Evolutionary conservation across 2,113 vertebrate species (phyloP).

Genomic region (Phalacrocorax brasilianus): DNA sequence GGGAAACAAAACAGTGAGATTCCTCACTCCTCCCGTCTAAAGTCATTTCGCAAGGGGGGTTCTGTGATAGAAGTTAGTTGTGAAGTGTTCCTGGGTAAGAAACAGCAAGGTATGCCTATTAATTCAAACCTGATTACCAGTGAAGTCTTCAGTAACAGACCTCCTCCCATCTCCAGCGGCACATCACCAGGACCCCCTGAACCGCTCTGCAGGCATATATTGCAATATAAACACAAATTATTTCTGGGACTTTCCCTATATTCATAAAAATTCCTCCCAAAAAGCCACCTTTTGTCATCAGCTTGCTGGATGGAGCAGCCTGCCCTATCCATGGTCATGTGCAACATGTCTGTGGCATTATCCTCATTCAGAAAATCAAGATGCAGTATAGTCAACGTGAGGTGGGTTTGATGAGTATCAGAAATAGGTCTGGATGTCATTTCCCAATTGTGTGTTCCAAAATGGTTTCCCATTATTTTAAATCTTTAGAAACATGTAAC

Average conservation of each 20-base stretch:
- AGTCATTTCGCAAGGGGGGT: not conserved
- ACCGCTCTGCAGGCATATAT: not conserved
- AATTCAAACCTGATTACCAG: not conserved
- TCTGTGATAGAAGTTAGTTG: not conserved
- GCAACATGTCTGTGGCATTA: not conserved
- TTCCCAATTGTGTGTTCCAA: not conserved
- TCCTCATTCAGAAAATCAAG: not conserved
- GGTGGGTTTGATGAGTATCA: not conserved
- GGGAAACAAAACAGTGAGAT: not conserved
- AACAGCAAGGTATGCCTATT: not conserved
- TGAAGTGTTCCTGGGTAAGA: not conserved
- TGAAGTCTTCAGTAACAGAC: not conserved
- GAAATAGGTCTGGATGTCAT: not conserved
- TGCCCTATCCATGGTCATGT: not conserved
- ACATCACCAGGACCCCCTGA: not conserved
- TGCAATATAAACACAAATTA: not conserved
- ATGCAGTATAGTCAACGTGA: rapidly evolving
- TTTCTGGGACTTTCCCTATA: not conserved
- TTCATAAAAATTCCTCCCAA: not conserved
- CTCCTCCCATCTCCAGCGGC: not conserved
- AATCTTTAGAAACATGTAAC: not conserved
- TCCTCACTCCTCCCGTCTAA: not conserved
- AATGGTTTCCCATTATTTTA: not conserved
- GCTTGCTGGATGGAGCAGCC: not conserved
- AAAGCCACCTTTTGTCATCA: not conserved